Percentiles rank a stretch among this genome's conserved stretches.
phyloP scores from a whole-genome alignment of 1,140 invertebrate genomes.

The Achatina immaculata region DNA sequence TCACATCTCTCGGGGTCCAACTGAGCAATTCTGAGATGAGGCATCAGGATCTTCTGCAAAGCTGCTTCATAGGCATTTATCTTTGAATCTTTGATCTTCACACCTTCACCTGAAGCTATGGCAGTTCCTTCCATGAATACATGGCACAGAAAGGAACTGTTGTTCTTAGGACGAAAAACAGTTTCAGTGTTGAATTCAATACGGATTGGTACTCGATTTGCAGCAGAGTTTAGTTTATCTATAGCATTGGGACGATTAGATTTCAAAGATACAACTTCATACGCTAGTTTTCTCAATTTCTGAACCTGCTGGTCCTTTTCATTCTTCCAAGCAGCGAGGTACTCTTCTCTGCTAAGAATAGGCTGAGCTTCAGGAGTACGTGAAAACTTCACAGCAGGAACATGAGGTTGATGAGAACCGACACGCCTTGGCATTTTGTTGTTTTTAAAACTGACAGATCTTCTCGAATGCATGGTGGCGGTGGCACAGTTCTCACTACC shows the following conservation, averaged over 20 bases:
- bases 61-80: slow-evolving; percentile 56
- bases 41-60: slow-evolving; percentile 47
- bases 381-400: not conserved
- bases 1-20: slow-evolving; percentile 44
- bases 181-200: slow-evolving; percentile 21
- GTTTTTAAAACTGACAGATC: not conserved
- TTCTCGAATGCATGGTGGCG: not conserved
- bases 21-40: slow-evolving; percentile 47
- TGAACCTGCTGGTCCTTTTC: slow-evolving; percentile 20
- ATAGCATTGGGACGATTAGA: slow-evolving; percentile 40
- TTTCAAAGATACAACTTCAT: slow-evolving; percentile 38
- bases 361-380: not conserved
- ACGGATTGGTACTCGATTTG: slow-evolving; percentile 32
- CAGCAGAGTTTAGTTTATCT: slow-evolving; percentile 40
- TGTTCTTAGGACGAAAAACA: slow-evolving; percentile 26
- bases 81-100: slow-evolving; percentile 57
- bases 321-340: slow-evolving; percentile 7
- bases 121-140: slow-evolving; percentile 48
- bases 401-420: not conserved
- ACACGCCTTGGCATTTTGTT: not conserved
- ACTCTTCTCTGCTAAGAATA: not conserved
- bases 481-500: not conserved
- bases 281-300: slow-evolving; percentile 38
- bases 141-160: slow-evolving; percentile 46
- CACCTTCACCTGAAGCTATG: slow-evolving; percentile 43